Conservation (phyloP, 2,888 invertebrate genomes). For the Nemurella pictetii region DNA sequence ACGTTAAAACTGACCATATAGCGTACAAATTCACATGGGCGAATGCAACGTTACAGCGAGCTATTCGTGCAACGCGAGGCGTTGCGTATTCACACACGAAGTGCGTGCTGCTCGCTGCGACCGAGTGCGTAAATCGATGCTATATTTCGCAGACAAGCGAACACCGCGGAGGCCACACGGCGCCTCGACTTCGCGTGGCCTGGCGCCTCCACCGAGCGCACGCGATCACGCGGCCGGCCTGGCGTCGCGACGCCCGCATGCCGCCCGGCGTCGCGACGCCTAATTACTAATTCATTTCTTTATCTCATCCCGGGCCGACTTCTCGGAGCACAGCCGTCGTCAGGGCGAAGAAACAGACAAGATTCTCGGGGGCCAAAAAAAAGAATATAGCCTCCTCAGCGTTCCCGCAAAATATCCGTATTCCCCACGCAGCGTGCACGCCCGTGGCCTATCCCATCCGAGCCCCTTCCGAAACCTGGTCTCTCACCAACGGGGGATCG, state of each 20-base stretch:
- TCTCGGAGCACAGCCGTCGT: background rate
- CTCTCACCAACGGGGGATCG: conserved; percentile 34
- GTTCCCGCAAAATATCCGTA: conserved; percentile 14
- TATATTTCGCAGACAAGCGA: background rate
- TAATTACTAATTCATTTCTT: conserved; percentile 16
- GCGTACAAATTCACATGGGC: too few relatives aligned
- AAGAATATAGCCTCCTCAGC: background rate
- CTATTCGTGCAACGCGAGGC: too few relatives aligned
- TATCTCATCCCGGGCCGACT: background rate
- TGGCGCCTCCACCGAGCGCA: background rate
- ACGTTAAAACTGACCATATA: background rate
- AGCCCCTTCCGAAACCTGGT: background rate
- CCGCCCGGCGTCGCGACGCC: background rate
- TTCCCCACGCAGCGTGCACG: background rate
- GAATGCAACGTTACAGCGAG: background rate
- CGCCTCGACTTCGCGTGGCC: background rate
- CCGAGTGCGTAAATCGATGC: background rate
- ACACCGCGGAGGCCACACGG: background rate
- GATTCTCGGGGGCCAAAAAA: background rate
- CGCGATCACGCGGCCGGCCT: background rate
- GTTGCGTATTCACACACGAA: too few relatives aligned
- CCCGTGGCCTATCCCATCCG: background rate
- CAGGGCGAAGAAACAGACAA: background rate
- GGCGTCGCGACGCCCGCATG: background rate
- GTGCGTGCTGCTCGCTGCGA: too few relatives aligned